phyloP scores from a whole-genome alignment of 2,888 invertebrate genomes.

The Pterobdella sp. region DNA sequence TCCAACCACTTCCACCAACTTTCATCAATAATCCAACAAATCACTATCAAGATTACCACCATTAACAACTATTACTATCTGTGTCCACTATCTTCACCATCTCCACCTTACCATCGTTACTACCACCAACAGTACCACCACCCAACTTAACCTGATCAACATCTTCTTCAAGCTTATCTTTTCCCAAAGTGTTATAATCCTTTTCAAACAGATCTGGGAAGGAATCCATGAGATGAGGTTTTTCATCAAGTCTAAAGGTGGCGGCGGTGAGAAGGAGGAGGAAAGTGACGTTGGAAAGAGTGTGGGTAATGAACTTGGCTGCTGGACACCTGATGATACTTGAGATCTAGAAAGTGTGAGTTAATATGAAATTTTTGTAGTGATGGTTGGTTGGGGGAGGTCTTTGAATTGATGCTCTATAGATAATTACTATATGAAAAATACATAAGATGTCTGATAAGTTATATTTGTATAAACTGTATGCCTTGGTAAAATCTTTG shows the following conservation, averaged over 20 bases:
- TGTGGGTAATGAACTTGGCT: conserved; percentile 65
- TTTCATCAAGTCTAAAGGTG: conserved; percentile 53
- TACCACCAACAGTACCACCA: not conserved
- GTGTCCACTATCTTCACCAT: not conserved
- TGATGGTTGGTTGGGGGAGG: not conserved
- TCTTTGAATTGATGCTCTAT: not conserved
- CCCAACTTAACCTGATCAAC: conserved; percentile 28
- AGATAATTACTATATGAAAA: not conserved
- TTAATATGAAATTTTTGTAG: conserved; percentile 1
- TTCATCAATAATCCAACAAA: not conserved
- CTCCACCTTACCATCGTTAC: not conserved
- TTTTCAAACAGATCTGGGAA: conserved; percentile 33
- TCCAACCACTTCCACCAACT: not conserved
- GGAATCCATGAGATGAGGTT: conserved; percentile 37
- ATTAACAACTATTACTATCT: not conserved
- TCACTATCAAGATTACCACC: not conserved
- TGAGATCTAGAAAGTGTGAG: conserved; percentile 43
- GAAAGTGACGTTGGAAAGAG: conserved; percentile 63
- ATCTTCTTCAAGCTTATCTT: conserved; percentile 41
- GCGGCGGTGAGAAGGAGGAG: conserved; percentile 61
- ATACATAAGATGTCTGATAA: not conserved
- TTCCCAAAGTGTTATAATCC: conserved; percentile 40
- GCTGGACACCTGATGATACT: conserved; percentile 57
- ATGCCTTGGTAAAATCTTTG: too few relatives aligned
- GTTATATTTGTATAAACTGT: too few relatives aligned